phyloP scores from a whole-genome alignment of 1,140 invertebrate genomes.

The Episyrphus balteatus region DNA sequence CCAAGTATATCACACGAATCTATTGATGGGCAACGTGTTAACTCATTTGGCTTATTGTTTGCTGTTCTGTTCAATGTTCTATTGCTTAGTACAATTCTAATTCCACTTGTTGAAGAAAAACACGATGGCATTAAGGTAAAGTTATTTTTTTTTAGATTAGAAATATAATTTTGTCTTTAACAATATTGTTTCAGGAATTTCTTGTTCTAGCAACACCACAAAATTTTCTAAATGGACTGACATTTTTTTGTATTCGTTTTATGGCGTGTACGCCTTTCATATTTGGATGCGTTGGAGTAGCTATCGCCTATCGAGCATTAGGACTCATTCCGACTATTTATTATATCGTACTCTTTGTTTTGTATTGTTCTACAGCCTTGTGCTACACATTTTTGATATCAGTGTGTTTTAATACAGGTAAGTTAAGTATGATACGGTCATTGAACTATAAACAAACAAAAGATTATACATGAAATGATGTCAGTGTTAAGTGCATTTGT shows the following conservation, averaged over 20 bases:
- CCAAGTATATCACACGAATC: constrained; percentile 16
- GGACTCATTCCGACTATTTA: constrained; percentile 2
- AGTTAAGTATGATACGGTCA: too few species aligned
- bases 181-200: constrained; percentile 17
- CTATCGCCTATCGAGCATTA: constrained; percentile 10
- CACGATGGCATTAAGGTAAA: constrained; percentile 25
- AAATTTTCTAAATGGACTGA: constrained; percentile 30
- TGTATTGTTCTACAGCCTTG: constrained; percentile 25
- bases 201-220: constrained; percentile 29
- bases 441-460: too few species aligned
- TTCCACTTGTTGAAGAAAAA: constrained; percentile 34
- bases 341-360: constrained; percentile 18
- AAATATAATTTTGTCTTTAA: not conserved
- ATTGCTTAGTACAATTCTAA: constrained; percentile 25
- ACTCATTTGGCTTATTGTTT: constrained; percentile 19
- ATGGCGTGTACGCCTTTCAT: constrained; percentile 15
- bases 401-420: constrained; percentile 32
- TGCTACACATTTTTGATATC: constrained; percentile 31
- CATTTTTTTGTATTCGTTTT: constrained; percentile 27
- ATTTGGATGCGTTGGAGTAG: constrained; percentile 9
- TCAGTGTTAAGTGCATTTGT: too few species aligned
- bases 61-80: constrained; percentile 20
- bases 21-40: constrained; percentile 17
- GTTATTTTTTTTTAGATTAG: not conserved
- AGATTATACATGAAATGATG: too few species aligned